Base-by-base conservation (phyloP, 2,888 invertebrate species). In the Plebejus anna region DNA sequence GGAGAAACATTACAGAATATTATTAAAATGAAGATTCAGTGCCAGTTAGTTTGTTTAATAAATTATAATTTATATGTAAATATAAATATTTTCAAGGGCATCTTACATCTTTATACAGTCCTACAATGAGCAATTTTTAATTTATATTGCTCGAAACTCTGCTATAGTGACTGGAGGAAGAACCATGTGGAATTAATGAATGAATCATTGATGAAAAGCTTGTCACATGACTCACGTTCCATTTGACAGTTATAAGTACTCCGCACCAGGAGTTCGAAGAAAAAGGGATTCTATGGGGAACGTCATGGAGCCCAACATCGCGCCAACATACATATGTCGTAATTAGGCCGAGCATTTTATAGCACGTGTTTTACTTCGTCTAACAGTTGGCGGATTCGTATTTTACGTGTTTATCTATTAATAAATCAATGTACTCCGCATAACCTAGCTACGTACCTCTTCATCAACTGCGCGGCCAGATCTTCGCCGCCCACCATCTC, bases 401-500 rank as follows among this genome's bases (percentile, higher is more conserved):
- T 42, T 77, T 77, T 78, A 77, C 76, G 51, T 75, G 28, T 47
- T 66, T 32, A 32, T 73, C 73, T 73, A 73, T 73, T 32, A 32
- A 32, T 75, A 75, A 75, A 75, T 61, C n/a, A 38, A 75, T 13
- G 75, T 28, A 47, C 51, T 32, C 32, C 1, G 51, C 32, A 73
- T 73, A 73, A 75, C 79, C 82, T 83, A 76, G 59, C 7, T 47
- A 72, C 72, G 11, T 83, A 94, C 94, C 92, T 90, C 85, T 92
- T 90, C 87, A 91, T 84, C 80, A 92, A 86, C 82, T 91, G 89
- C 83, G 89, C 88, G 77, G 93, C 87, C 82, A 91, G 83, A 85
- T 92, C 92, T 70, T 94, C 95, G 76, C 95, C 95, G 75, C 94
- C 92, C 32, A 93, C 91, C 71, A 94, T 94, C 83, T 95, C 95